These are phyloP conservation scores for Choristoneura fumiferana DNA, from an alignment of 1,140 invertebrate genomes.

Conservation along the genomic window DNA sequence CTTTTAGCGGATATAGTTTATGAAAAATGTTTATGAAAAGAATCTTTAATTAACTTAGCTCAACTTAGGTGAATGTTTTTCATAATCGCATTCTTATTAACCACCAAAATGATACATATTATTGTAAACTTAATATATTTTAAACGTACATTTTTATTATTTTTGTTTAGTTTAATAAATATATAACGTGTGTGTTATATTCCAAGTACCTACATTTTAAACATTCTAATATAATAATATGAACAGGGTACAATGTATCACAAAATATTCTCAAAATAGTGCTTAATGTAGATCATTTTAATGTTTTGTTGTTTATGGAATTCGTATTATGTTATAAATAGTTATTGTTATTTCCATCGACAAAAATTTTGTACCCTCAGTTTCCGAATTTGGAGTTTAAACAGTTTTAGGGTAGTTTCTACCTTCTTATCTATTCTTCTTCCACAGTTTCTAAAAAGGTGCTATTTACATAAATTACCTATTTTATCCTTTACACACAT, in stretches of 20 bases:
- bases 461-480: constrained; percentile 45
- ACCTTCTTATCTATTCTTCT: constrained; percentile 22
- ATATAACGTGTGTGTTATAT: constrained; percentile 10
- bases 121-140: constrained; percentile 14
- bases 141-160: constrained; percentile 3
- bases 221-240: neutral
- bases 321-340: constrained; percentile 67
- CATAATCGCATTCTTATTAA: constrained; percentile 16
- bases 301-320: constrained; percentile 54
- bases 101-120: constrained; percentile 21
- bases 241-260: constrained; percentile 12
- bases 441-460: constrained; percentile 46
- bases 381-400: constrained; percentile 4
- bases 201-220: neutral
- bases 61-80: constrained; percentile 13
- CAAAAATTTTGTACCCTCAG: constrained; percentile 27
- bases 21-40: neutral
- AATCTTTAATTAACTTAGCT: constrained; percentile 11
- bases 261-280: constrained; percentile 11
- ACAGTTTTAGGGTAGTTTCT: constrained; percentile 22
- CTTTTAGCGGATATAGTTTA: constrained; percentile 21
- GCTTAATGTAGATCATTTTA: constrained; percentile 26
- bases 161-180: constrained; percentile 5
- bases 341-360: constrained; percentile 59
- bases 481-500: constrained; percentile 19